A percentile compares a stretch with the other conserved stretches of the same genome.
phyloP scores from a whole-genome alignment of 2,113 vertebrate species.

The Mobula birostris region DNA sequence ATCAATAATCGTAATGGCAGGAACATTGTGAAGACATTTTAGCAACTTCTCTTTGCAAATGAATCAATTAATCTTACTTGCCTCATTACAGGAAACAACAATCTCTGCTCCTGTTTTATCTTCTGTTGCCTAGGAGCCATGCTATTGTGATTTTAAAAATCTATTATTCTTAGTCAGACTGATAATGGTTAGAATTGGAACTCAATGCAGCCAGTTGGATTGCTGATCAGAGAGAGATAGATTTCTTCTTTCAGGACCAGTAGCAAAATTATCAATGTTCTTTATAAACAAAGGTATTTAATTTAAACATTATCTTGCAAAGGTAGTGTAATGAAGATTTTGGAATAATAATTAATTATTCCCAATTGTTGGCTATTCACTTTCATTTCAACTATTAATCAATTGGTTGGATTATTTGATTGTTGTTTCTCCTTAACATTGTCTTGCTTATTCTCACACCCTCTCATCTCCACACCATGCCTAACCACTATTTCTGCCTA shows the following conservation, averaged over 20 bases:
- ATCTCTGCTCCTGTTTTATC: background rate
- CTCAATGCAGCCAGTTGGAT: background rate
- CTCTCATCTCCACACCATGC: background rate
- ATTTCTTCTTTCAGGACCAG: background rate
- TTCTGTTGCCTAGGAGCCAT: background rate
- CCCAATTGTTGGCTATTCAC: background rate
- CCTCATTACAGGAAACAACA: background rate
- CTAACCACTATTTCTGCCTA: background rate
- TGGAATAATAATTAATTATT: background rate
- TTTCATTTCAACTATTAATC: background rate
- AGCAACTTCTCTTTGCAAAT: constrained; percentile 5
- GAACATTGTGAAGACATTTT: background rate
- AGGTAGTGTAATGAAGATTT: background rate
- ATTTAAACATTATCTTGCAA: background rate
- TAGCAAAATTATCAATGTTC: background rate
- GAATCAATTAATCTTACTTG: constrained; percentile 23
- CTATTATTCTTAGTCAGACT: constrained; percentile 6
- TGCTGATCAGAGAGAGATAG: background rate
- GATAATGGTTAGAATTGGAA: constrained; percentile 19
- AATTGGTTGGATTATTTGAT: background rate
- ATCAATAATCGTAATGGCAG: constrained; percentile 21
- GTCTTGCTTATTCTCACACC: background rate
- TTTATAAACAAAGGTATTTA: background rate
- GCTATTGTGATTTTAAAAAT: background rate
- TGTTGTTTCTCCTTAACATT: too few relatives aligned